Conservation (phyloP, 1,140 invertebrate genomes). For the Mycetomoellerius zeteki region DNA sequence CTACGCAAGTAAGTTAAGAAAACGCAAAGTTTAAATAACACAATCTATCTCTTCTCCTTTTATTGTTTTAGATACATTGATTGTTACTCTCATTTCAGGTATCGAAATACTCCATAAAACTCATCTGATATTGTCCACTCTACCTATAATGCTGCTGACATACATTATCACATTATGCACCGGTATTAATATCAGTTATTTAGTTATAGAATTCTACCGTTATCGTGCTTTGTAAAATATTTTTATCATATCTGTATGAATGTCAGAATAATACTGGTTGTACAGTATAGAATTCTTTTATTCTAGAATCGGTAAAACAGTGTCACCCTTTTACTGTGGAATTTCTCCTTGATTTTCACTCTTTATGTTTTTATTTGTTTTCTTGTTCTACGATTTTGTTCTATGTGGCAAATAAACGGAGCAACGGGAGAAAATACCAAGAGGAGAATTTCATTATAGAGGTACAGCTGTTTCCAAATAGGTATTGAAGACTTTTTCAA, state of each 20-base stretch:
- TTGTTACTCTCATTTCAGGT: conserved; percentile 89
- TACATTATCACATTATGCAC: conserved; percentile 93
- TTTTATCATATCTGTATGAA: conserved; percentile 5
- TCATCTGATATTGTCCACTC: conserved; percentile 94
- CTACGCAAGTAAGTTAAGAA: conserved; percentile 94
- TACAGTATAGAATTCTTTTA: neutral
- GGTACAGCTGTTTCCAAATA: neutral
- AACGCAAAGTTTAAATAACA: neutral
- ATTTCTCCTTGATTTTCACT: neutral
- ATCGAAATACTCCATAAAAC: conserved; percentile 96
- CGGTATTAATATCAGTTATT: conserved; percentile 91
- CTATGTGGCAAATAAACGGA: neutral
- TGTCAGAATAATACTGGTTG: neutral
- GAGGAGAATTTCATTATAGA: neutral
- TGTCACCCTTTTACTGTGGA: neutral
- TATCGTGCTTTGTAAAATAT: conserved; percentile 88
- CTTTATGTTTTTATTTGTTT: neutral
- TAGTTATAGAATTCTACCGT: conserved; percentile 93
- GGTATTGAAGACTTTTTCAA: neutral
- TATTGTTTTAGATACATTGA: conserved; percentile 30
- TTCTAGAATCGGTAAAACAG: neutral
- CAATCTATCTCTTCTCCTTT: neutral
- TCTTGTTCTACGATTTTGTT: neutral
- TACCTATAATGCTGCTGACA: conserved; percentile 92
- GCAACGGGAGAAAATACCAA: neutral